Evolutionary conservation across 2,888 invertebrate genomes (phyloP), one percentile per base, ranked within the genome.

Genomic region (Deilephila porcellus): DNA sequence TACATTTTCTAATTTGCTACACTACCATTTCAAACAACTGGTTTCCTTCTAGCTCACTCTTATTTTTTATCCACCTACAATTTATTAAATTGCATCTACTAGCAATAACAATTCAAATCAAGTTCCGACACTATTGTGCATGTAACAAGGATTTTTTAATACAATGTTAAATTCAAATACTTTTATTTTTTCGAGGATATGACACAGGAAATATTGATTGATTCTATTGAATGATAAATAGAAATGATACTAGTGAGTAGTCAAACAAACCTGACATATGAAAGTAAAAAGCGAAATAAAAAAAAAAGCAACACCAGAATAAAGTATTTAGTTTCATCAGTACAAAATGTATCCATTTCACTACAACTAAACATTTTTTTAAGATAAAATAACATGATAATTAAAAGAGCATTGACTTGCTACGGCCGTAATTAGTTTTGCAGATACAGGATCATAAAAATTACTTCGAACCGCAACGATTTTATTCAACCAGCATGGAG

Each of bases 1-100:
- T 77, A 71, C 80, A 80, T 80, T 86, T 85, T 83, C 83, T 81
- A 81, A 76, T 72, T 71, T 67, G 70, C 75, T 53, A 29, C 37
- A 17, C 17, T 37, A 37, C 37, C 20, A 64, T 25, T 64, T 52
- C 11, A 53, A 71, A 63, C 34, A 52, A 32, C 29, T 25, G 67
- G 59, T 59, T 73, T 73, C 59, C 67, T 67, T 56, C 37, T 37
- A 59, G 64, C 37, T n/a, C 59, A 59, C 34, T 32, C 1, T 59
- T 32, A 34, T 34, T 45, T 25, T 56, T 25, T 37, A 59, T 59
- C 59, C 56, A 32, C 34, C 34, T 63, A 63, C 5, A 25, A 53
- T 53, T 34, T 32, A 32, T 63, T 6, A 63, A 14, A 17, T n/a
- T 37, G 11, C 20, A n/a, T 4, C 25, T 25, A 14, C 8, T 8